Evolutionary conservation across 2,797 vertebrate species (phyloP), one percentile per base, ranked within the genome.

Genomic region (Melanotaenia parkinsoni): DNA sequence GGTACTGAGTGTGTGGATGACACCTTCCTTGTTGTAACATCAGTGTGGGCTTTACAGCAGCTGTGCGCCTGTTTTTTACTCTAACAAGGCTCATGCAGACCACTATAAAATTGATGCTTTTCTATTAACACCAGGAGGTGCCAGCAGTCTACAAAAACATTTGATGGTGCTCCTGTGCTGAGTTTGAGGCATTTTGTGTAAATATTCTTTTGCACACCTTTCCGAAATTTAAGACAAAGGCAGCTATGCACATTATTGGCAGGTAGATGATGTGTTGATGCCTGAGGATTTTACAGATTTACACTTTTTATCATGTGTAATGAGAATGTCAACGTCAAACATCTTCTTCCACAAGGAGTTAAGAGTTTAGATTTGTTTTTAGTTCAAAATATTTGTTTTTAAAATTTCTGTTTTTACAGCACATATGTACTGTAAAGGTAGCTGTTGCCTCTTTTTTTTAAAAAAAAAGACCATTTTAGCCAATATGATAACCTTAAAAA

Each of bases 141-240:
- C 82, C 85, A 83, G 82, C 77, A 80, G 81, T 76, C 78, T 67
- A 61, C 37, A 45, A 77, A 81, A 79, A 72, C 72, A 57, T 81
- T 73, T 83, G 76, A 18, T 71, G 73, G 67, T 32, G 45, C 67
- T 67, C 26, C 58, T n/a, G 5, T 38, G 12, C 35, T 13, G 33
- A 12, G 16, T 20, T 12, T 1, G 40, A 7, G 5, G 14, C 6
- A 1, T 45, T 45, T 18, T 18, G 14, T 50, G 16, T 24, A 28
- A 22, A n/a, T 51, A 28, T 37, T 14, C 37, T 53, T 22, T 28
- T 59, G 28, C 22, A 40, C 3, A 24, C 6, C 22, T n/a, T 40
- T 11, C 57, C 30, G n/a, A 4, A 35, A 9, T 22, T 67, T 47
- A 38, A 37, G 24, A 58, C 12, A 30, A 30, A 20, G 13, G 45